Base-by-base conservation (phyloP, 2,113 vertebrate genomes). In the Boulengeromyrus knoepffleri region DNA sequence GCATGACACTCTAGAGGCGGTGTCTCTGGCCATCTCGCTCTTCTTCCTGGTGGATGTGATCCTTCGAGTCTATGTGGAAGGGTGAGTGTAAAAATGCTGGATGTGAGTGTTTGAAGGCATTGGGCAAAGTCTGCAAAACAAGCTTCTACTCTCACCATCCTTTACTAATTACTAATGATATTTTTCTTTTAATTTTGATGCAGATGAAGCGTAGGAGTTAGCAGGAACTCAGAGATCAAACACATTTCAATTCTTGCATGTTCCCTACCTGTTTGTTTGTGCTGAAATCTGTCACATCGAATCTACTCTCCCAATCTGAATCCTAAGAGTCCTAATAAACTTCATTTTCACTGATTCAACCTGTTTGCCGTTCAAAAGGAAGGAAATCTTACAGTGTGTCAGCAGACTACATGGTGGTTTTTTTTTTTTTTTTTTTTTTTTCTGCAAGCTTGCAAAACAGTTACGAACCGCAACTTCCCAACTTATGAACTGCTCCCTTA, bases 31-130 rank as follows among this genome's bases (percentile, higher is more conserved):
- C 91, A 98, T 99, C 94, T 97, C 97, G 2, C 91, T 98, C 90
- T 99, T 99, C 94, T 99, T 99, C 87, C 94, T 98, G 1, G 0
- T 94, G 0, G 98, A 99, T 90, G 95, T 99, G 88, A 93, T 98
- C 88, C 95, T 99, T 89, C 96, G 96, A 21, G 92, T 98, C 70
- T 99, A 95, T 90, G 95, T 98, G 92, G 96, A 98, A 94, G 97
- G 98, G 98, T 99, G 95, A 96, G 98, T 85, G 13, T 39, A 6
- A 74, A 17, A 74, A 36, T 31, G 13, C 12, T 70, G 27, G 12
- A 9, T 6, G n/a, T 70, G 66, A 27, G 27, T 13, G 27, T 31
- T 77, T 36, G 10, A 36, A n/a, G 46, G 17, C 24, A 0, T 10
- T 5, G 46, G 31, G 15, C 31, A 39, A 39, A 74, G 27, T 74